Evolutionary conservation across 2,888 invertebrate genomes (phyloP).

Genomic region (Venusia cambrica): DNA sequence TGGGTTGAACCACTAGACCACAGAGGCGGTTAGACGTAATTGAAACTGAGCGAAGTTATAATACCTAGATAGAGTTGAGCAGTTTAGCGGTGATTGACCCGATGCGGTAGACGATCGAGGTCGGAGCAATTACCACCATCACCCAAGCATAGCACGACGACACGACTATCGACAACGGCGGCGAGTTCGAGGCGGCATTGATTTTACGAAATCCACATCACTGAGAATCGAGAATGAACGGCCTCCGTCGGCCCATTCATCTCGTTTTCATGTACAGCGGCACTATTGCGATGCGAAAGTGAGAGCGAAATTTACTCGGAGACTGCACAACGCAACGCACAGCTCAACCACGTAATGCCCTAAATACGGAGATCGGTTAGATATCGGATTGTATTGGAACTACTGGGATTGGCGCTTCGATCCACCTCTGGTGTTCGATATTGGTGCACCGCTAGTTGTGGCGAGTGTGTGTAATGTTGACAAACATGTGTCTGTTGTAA

Average conservation of each 20-base stretch:
- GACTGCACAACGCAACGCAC: conserved; percentile 70
- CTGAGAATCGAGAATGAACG: conserved; percentile 71
- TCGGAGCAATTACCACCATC: conserved; percentile 61
- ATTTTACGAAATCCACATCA: conserved; percentile 77
- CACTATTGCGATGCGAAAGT: conserved; percentile 76
- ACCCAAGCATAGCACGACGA: conserved; percentile 66
- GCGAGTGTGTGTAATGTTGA: too few relatives aligned
- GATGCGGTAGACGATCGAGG: conserved; percentile 50
- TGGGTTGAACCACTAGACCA: too few relatives aligned
- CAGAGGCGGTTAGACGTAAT: too few relatives aligned
- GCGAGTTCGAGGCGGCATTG: conserved; percentile 68
- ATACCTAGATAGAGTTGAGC: too few relatives aligned
- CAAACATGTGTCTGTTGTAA: too few relatives aligned
- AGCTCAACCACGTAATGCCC: conserved; percentile 50
- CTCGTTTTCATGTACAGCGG: conserved; percentile 76
- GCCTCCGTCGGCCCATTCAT: conserved; percentile 75
- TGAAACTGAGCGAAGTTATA: too few relatives aligned
- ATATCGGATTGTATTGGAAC: conserved; percentile 41
- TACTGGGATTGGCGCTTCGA: conserved; percentile 36
- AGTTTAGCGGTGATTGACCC: conserved; percentile 59
- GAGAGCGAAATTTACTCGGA: conserved; percentile 75
- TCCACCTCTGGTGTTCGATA: conserved; percentile 13
- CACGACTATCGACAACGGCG: conserved; percentile 62
- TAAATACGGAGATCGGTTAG: conserved; percentile 62
- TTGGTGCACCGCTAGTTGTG: conserved; percentile 4